Percentiles rank a stretch among this genome's conserved stretches.
phyloP scores from a whole-genome alignment of 2,797 vertebrate genomes.

The Sandelia bainsii region DNA sequence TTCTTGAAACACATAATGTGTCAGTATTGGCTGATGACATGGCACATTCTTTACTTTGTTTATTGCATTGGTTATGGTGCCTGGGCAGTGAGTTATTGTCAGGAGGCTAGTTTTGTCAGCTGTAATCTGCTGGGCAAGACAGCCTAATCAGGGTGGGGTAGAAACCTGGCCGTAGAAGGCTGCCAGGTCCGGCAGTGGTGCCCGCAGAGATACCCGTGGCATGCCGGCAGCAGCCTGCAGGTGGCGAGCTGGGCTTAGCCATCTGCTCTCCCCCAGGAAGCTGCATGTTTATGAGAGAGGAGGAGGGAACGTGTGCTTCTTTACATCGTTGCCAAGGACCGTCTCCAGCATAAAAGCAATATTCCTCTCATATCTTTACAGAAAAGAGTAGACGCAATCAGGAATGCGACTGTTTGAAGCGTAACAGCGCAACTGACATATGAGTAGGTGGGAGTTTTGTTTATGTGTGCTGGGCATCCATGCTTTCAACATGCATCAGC shows the following conservation, averaged over 20 bases:
- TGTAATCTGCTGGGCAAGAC: slow-evolving; percentile 47
- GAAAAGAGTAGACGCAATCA: slow-evolving; percentile 22
- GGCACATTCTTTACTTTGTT: slow-evolving; percentile 84
- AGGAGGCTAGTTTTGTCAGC: slow-evolving; percentile 67
- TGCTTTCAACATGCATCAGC: slow-evolving; percentile 76
- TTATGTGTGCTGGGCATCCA: slow-evolving; percentile 41
- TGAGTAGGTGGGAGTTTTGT: slow-evolving; percentile 57
- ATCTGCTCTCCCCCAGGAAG: slow-evolving; percentile 85
- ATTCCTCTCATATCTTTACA: slow-evolving; percentile 22
- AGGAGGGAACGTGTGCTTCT: slow-evolving; percentile 75
- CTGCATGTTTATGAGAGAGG: slow-evolving; percentile 77
- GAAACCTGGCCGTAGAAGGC: slow-evolving; percentile 69
- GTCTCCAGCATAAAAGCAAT: slow-evolving; percentile 55
- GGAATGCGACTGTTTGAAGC: slow-evolving; percentile 38
- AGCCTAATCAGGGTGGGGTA: slow-evolving; percentile 48
- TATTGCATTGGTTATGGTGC: slow-evolving; percentile 85
- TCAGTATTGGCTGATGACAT: slow-evolving; percentile 79
- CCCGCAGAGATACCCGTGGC: slow-evolving; percentile 71
- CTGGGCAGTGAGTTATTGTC: slow-evolving; percentile 77
- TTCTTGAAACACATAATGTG: slow-evolving; percentile 81
- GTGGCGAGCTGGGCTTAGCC: slow-evolving; percentile 83
- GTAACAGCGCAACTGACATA: slow-evolving; percentile 51
- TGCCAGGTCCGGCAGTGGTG: slow-evolving; percentile 62
- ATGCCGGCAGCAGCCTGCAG: slow-evolving; percentile 80
- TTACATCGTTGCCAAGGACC: slow-evolving; percentile 78